Evolutionary conservation across 2,888 invertebrate genomes (phyloP).

Genomic region (Hemistola chrysoprasaria): DNA sequence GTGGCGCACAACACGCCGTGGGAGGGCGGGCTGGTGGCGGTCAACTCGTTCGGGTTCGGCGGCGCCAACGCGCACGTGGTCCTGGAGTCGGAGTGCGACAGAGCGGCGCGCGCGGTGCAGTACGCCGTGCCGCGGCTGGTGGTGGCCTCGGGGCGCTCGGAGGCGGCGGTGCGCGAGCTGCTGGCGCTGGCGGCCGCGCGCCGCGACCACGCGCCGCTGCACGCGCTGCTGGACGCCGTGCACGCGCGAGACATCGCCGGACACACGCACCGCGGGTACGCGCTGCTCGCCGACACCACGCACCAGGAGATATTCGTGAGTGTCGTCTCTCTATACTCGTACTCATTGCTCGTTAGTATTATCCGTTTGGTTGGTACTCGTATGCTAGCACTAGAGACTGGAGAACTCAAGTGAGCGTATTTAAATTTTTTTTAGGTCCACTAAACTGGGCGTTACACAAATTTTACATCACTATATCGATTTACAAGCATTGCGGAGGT

Average conservation of each 20-base stretch:
- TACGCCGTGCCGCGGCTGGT: slow-evolving; percentile 77
- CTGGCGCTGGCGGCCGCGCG: slow-evolving; percentile 84
- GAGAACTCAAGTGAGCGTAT: no score
- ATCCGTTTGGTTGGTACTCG: no score
- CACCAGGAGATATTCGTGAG: slow-evolving; percentile 42
- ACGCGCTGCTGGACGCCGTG: slow-evolving; percentile 89
- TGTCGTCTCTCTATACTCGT: no score
- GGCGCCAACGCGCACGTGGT: slow-evolving; percentile 98
- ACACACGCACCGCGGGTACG: slow-evolving; percentile 92
- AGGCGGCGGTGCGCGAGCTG: slow-evolving; percentile 86
- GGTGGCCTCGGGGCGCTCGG: slow-evolving; percentile 92
- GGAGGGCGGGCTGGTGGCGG: slow-evolving; percentile 94
- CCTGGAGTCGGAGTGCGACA: slow-evolving; percentile 87
- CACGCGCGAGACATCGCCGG: slow-evolving; percentile 87
- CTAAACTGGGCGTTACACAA: no score
- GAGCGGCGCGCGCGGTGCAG: slow-evolving; percentile 73
- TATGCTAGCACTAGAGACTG: no score
- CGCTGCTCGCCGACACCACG: slow-evolving; percentile 80
- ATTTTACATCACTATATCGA: no score
- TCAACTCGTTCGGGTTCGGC: slow-evolving; percentile 99
- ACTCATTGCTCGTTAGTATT: no score
- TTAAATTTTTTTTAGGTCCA: no score
- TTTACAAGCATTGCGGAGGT: no score
- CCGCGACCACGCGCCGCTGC: slow-evolving; percentile 87
- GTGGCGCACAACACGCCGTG: slow-evolving; percentile 91